phyloP scores from a whole-genome alignment of 2,797 vertebrate genomes.

The Silurus aristotelis region DNA sequence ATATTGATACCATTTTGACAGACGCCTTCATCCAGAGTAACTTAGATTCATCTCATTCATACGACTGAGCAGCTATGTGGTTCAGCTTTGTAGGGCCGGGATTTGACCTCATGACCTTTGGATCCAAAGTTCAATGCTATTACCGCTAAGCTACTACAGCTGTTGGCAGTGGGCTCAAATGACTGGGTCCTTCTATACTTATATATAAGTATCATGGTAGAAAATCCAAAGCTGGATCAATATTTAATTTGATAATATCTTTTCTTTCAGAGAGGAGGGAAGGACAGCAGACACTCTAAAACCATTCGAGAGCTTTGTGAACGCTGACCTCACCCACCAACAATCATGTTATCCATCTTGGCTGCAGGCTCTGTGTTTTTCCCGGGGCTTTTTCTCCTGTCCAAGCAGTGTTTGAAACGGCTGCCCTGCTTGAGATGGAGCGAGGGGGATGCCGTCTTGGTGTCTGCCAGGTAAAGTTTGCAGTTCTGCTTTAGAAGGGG shows the following conservation, averaged over 20 bases:
- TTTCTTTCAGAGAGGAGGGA: conserved; percentile 31
- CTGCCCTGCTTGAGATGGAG: conserved; percentile 84
- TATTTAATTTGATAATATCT: background rate
- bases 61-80: too few species aligned
- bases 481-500: background rate
- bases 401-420: conserved; percentile 85
- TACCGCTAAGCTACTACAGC: background rate
- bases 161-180: background rate
- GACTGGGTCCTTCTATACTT: background rate
- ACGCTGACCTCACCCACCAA: conserved; percentile 16
- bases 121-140: too few species aligned
- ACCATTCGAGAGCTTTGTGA: conserved; percentile 11
- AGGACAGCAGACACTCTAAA: conserved; percentile 12
- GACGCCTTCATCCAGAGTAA: too few species aligned
- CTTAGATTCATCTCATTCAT: too few species aligned
- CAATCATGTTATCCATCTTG: conserved; percentile 86
- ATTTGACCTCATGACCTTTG: too few species aligned
- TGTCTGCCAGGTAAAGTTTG: conserved; percentile 84
- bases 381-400: conserved; percentile 88
- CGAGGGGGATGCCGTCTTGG: conserved; percentile 87
- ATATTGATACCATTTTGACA: too few species aligned
- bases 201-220: too few species aligned
- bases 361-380: conserved; percentile 89
- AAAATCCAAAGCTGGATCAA: background rate
- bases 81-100: too few species aligned